A percentile compares a stretch with the other conserved stretches of the same genome.
phyloP scores from a whole-genome alignment of 2,888 invertebrate genomes.

The Hermodice carunculata region DNA sequence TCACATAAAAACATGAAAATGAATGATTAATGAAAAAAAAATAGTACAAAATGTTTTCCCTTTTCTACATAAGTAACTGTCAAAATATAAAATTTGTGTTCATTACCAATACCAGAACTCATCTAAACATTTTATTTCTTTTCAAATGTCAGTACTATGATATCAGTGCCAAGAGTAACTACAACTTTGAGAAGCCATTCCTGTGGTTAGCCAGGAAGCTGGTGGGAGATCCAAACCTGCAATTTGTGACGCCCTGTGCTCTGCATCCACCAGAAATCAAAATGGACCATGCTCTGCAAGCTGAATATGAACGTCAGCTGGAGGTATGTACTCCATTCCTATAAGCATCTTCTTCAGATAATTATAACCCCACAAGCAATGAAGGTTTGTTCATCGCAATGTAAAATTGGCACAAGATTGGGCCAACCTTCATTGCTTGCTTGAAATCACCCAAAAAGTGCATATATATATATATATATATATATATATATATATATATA shows the following conservation, averaged over 20 bases:
- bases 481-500: background rate
- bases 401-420: background rate
- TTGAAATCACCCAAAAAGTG: background rate
- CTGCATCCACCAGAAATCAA: background rate
- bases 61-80: too few species aligned
- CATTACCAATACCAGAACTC: too few species aligned
- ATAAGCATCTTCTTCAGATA: too few species aligned
- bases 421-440: background rate
- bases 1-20: too few species aligned
- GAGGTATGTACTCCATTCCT: too few species aligned
- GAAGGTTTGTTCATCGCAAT: background rate
- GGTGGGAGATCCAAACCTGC: background rate
- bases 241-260: background rate
- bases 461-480: constrained; percentile 1
- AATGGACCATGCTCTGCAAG: background rate
- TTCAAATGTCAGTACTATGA: constrained; percentile 20
- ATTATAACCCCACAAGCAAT: too few species aligned
- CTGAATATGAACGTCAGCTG: background rate
- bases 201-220: constrained; percentile 6
- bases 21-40: too few species aligned
- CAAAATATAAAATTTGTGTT: too few species aligned
- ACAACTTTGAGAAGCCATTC: constrained; percentile 25
- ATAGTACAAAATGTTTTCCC: too few species aligned
- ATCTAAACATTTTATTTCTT: too few species aligned
- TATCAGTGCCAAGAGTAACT: constrained; percentile 17